phyloP scores from a whole-genome alignment of 1,140 invertebrate genomes.

The Telenomus remus region DNA sequence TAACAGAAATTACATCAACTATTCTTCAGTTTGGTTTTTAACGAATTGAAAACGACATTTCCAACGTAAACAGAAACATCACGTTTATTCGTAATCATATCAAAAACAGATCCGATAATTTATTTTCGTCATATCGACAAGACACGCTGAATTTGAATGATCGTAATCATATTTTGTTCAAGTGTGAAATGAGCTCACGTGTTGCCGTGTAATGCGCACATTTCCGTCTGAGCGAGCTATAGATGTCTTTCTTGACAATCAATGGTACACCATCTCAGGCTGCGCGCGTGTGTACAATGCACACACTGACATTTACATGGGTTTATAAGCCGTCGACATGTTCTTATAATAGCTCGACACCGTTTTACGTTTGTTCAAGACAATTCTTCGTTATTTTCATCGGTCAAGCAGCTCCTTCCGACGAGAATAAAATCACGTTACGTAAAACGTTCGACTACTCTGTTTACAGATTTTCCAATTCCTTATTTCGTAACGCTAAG shows the following conservation, averaged over 20 bases:
- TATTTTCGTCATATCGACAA: no score
- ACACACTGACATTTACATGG: conserved; percentile 51
- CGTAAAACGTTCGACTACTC: not conserved
- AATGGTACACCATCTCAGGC: conserved; percentile 48
- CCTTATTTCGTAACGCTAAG: no score
- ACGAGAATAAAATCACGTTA: conserved; percentile 6
- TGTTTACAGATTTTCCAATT: no score
- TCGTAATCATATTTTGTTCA: conserved; percentile 36
- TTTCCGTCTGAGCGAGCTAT: conserved; percentile 43
- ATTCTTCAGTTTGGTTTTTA: no score
- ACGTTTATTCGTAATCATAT: not conserved
- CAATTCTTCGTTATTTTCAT: not conserved
- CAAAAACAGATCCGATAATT: no score
- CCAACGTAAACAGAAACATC: no score
- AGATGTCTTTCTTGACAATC: conserved; percentile 53
- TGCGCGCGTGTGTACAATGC: conserved; percentile 20
- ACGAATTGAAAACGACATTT: no score
- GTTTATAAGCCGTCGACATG: conserved; percentile 47
- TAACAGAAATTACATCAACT: no score
- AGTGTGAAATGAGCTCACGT: conserved; percentile 53
- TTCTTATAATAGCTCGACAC: conserved; percentile 30
- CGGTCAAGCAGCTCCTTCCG: not conserved
- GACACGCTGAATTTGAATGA: no score
- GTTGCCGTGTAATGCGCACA: conserved; percentile 47
- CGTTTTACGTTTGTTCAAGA: conserved; percentile 16